phyloP scores from a whole-genome alignment of 2,888 invertebrate species.

The Drosophila anomalata region DNA sequence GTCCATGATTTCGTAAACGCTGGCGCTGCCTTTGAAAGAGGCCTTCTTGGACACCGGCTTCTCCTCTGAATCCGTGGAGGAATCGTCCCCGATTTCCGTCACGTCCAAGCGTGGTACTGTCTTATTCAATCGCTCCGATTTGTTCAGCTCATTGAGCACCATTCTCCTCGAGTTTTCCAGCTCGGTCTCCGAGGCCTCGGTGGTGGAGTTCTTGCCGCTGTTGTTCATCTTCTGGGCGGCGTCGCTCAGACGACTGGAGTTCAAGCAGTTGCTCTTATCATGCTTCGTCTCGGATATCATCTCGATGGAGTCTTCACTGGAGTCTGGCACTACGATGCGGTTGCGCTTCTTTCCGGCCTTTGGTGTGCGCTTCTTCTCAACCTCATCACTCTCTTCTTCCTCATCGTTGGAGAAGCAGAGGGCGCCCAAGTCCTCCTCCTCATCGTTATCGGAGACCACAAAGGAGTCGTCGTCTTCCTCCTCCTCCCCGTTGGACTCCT shows the following conservation, averaged over 20 bases:
- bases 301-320: constrained; percentile 41
- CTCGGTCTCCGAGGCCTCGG: constrained; percentile 10
- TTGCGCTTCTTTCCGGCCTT: constrained; percentile 35
- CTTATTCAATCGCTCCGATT: constrained; percentile 57
- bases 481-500: constrained; percentile 83
- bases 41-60: neutral
- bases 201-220: constrained; percentile 7
- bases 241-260: constrained; percentile 52
- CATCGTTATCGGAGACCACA: constrained; percentile 84
- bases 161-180: constrained; percentile 39
- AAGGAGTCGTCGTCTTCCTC: constrained; percentile 85
- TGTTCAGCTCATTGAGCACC: constrained; percentile 38
- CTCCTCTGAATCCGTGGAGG: constrained; percentile 2
- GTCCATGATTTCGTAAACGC: constrained; percentile 21
- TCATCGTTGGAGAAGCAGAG: constrained; percentile 49
- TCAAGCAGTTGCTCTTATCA: constrained; percentile 18
- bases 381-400: constrained; percentile 25
- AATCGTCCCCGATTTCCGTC: constrained; percentile 9
- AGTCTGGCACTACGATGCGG: constrained; percentile 48
- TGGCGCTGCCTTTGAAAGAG: neutral
- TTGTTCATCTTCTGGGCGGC: constrained; percentile 39
- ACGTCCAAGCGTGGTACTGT: constrained; percentile 45
- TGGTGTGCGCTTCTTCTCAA: neutral
- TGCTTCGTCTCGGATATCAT: constrained; percentile 2
- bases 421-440: constrained; percentile 24